phyloP scores from a whole-genome alignment of 2,797 vertebrate genomes.

The Argya squamiceps region DNA sequence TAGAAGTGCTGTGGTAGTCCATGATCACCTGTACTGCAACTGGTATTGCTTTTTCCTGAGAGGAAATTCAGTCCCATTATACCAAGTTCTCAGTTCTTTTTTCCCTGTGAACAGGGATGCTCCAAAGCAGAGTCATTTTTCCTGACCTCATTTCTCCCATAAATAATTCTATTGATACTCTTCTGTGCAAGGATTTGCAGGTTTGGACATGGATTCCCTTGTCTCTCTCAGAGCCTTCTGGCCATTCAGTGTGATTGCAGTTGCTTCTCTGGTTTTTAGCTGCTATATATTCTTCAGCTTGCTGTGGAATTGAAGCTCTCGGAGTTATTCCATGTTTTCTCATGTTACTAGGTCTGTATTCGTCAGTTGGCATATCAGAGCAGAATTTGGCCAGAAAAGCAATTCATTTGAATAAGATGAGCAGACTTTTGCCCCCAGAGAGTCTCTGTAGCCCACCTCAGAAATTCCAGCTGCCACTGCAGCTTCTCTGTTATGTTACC shows the following conservation, averaged over 20 bases:
- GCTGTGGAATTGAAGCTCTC: not conserved
- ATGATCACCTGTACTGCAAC: not conserved
- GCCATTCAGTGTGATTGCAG: not conserved
- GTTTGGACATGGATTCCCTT: not conserved
- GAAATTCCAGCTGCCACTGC: slow-evolving; percentile 69
- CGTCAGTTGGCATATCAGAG: slow-evolving; percentile 54
- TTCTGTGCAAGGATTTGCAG: not conserved
- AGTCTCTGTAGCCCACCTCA: slow-evolving; percentile 67
- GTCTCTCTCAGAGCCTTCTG: not conserved
- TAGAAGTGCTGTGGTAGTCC: not conserved
- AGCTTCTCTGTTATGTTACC: slow-evolving; percentile 68
- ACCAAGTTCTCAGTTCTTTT: not conserved
- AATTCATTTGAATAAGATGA: slow-evolving; percentile 69
- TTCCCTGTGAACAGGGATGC: not conserved
- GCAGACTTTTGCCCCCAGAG: slow-evolving; percentile 67
- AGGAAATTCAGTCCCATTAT: not conserved
- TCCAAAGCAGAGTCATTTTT: not conserved
- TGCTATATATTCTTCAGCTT: slow-evolving; percentile 13
- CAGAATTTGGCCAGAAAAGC: slow-evolving; percentile 61
- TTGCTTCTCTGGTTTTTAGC: not conserved
- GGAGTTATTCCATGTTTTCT: slow-evolving; percentile 60
- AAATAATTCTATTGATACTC: not conserved
- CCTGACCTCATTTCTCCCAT: not conserved
- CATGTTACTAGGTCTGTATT: slow-evolving; percentile 64
- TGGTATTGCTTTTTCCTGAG: not conserved